These are phyloP conservation scores for Paralichthys olivaceus DNA, from an alignment of 2,113 vertebrate species.

Conservation along the genomic window DNA sequence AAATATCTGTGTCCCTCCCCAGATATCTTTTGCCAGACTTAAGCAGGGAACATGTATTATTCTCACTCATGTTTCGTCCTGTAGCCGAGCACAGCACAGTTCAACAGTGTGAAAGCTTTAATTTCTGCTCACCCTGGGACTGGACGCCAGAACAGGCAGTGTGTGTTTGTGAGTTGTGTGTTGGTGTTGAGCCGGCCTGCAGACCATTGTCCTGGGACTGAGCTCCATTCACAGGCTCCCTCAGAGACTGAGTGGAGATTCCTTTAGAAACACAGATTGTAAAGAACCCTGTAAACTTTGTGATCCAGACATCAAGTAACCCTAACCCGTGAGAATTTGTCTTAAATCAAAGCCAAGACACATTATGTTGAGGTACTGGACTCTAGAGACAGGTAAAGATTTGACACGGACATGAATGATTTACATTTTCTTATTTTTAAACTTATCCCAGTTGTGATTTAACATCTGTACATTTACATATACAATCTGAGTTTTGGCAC, in stretches of 20 bases:
- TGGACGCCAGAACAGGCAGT: constrained; percentile 50
- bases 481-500: neutral
- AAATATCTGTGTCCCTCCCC: neutral
- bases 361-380: neutral
- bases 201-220: constrained; percentile 40
- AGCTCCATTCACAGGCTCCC: constrained; percentile 55
- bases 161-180: constrained; percentile 58
- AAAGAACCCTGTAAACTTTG: neutral
- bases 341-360: neutral
- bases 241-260: constrained; percentile 73
- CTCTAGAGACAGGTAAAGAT: neutral
- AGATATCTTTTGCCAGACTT: neutral
- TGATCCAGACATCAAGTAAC: neutral
- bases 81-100: neutral
- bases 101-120: neutral
- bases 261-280: constrained; percentile 52
- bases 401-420: neutral
- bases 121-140: constrained; percentile 61
- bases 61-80: neutral
- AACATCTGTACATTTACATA: neutral
- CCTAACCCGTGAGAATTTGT: neutral
- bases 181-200: constrained; percentile 41
- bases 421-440: neutral
- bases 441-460: neutral
- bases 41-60: neutral